Percentiles rank a stretch among this genome's conserved stretches.
Evolutionary conservation across 2,888 invertebrate genomes (phyloP).

Genomic region (Polydrusus cervinus): DNA sequence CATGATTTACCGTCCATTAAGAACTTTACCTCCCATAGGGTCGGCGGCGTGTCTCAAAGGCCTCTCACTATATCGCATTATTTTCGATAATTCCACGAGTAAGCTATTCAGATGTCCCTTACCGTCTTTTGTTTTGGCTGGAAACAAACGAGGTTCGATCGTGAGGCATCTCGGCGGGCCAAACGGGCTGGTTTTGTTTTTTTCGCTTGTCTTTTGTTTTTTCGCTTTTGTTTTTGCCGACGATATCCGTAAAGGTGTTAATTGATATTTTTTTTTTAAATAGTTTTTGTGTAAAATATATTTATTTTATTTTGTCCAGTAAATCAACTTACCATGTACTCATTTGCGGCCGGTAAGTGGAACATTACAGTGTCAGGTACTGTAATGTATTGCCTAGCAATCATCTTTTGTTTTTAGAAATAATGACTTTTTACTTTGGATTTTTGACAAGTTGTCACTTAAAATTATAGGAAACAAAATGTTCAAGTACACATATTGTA

Average conservation of each 20-base stretch:
- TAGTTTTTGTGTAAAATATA: no score
- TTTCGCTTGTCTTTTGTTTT: constrained; percentile 13
- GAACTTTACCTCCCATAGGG: constrained; percentile 34
- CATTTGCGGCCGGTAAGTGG: no score
- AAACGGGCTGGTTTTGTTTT: constrained; percentile 16
- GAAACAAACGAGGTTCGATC: constrained; percentile 8
- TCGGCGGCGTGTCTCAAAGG: constrained; percentile 41
- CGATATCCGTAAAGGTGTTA: constrained; percentile 1
- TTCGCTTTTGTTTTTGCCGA: constrained; percentile 24
- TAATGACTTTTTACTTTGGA: no score
- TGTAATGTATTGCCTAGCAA: no score
- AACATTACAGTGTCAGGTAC: no score
- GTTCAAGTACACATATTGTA: no score
- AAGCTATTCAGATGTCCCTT: constrained; percentile 12
- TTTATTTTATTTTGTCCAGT: no score
- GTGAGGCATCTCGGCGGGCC: constrained; percentile 17
- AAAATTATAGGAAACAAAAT: no score
- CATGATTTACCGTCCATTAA: constrained; percentile 1
- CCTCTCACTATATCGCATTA: constrained; percentile 37
- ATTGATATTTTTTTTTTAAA: constrained; percentile 2
- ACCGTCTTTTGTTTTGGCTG: constrained; percentile 44
- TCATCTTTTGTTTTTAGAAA: no score
- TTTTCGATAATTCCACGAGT: constrained; percentile 43
- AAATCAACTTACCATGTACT: no score
- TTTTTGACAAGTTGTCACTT: no score